These are phyloP conservation scores for Serrognathus titanus DNA, from an alignment of 2,888 invertebrate species.

Conservation along the genomic window DNA sequence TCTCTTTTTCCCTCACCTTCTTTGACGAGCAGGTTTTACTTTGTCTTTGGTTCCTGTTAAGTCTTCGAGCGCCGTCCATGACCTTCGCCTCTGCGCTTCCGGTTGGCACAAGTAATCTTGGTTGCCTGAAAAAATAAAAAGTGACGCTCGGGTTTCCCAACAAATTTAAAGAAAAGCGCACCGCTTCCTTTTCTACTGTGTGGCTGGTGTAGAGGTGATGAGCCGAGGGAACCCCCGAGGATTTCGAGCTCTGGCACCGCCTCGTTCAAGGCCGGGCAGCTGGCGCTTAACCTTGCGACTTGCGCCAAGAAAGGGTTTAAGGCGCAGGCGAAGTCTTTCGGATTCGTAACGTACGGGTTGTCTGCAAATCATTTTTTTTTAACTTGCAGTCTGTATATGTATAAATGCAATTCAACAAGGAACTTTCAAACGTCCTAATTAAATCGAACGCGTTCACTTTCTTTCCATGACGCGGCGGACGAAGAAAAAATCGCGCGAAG, in stretches of 20 bases:
- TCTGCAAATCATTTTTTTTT: conserved; percentile 8
- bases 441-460: no score
- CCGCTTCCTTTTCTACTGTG: conserved; percentile 62
- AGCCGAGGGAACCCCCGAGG: conserved; percentile 48
- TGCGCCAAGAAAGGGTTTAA: conserved; percentile 46
- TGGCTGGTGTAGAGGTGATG: conserved; percentile 50
- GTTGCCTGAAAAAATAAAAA: conserved; percentile 31
- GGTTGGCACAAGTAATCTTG: conserved; percentile 49
- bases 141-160: background rate
- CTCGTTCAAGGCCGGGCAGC: conserved; percentile 70
- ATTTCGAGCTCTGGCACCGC: conserved; percentile 46
- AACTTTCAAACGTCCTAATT: no score
- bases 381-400: no score
- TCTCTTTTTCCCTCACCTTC: conserved; percentile 54
- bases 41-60: conserved; percentile 56
- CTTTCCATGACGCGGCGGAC: no score
- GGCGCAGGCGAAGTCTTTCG: conserved; percentile 42
- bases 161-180: conserved; percentile 26
- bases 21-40: conserved; percentile 50
- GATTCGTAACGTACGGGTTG: conserved; percentile 29
- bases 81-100: conserved; percentile 63
- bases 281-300: conserved; percentile 62
- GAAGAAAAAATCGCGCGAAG: background rate
- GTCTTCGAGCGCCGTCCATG: conserved; percentile 85
- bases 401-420: no score